Conservation (phyloP, 2,888 invertebrate genomes). For the Microplitis deprimator region DNA sequence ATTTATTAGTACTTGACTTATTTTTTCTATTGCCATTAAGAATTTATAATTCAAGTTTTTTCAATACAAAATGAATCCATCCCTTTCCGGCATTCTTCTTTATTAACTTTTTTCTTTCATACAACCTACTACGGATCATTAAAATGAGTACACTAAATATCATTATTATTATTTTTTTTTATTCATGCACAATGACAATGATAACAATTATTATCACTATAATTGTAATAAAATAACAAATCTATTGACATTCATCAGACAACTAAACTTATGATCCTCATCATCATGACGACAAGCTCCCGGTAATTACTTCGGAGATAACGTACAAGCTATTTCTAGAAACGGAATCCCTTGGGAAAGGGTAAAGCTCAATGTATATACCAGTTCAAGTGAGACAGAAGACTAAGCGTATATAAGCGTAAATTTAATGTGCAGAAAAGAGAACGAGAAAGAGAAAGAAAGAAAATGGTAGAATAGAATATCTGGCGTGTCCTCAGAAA, state of each 20-base stretch:
- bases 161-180: background rate
- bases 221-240: background rate
- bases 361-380: background rate
- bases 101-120: background rate
- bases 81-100: background rate
- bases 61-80: background rate
- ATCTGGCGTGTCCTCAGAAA: constrained; percentile 31
- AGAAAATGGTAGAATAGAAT: constrained; percentile 1
- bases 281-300: constrained; percentile 20
- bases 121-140: background rate
- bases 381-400: background rate
- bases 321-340: constrained; percentile 30
- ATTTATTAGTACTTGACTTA: background rate
- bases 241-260: background rate
- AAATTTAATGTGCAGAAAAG: no score
- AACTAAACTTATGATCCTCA: constrained; percentile 1
- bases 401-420: background rate
- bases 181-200: background rate
- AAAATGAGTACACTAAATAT: background rate
- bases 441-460: background rate
- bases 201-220: background rate
- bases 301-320: constrained; percentile 29
- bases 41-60: background rate
- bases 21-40: constrained; percentile 5
- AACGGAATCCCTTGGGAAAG: constrained; percentile 19